Base-by-base conservation (phyloP, 2,797 vertebrate species). In the Gymnothorax javanicus region DNA sequence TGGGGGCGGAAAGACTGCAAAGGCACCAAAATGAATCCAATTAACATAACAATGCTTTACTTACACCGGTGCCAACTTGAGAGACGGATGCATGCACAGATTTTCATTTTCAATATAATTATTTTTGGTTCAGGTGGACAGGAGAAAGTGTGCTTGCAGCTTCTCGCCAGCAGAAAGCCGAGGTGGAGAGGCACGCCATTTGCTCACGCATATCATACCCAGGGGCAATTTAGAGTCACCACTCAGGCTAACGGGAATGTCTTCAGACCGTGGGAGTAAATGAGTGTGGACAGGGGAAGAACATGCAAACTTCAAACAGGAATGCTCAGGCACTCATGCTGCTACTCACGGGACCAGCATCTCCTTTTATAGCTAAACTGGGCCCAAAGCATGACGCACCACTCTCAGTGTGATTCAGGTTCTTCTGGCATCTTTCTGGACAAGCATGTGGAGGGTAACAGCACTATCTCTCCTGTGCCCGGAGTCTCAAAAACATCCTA, bases 11-110 rank as follows among this genome's bases (percentile, higher is more conserved):
- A 4, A 1, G 67, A 3, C 7, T 1, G 8, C n/a, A 5, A 25
- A 6, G 20, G 20, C 92, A 7, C 20, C 87, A 12, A 82, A 57
- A 82, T 15, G 57, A 56, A 82, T 82, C 81, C 56, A 57, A 52
- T 58, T 7, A 54, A 58, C 54, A 82, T 2, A 82, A 82, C 23
- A 57, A 58, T 82, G 54, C n/a, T 8, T 25, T 82, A 59, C 27
- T 82, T 58, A 82, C 25, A n/a, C 56, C 13, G 23, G 50, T 50
- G 23, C 15, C 2, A 79, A 82, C 6, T 9, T 8, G 7, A 11
- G 79, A 58, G n/a, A 82, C 25, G 81, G 54, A 13, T 82, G 23
- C 57, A 23, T 27, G n/a, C n/a, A n/a, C n/a, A n/a, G 23, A 56
- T 56, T 20, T 57, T 82, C 23, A 23, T 13, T 57, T 79, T 52